A percentile compares a stretch with the other conserved stretches of the same genome.
Evolutionary conservation across 92 coral and sea anemone genomes (phyloP).

Genomic region (Blastomussa wellsi): DNA sequence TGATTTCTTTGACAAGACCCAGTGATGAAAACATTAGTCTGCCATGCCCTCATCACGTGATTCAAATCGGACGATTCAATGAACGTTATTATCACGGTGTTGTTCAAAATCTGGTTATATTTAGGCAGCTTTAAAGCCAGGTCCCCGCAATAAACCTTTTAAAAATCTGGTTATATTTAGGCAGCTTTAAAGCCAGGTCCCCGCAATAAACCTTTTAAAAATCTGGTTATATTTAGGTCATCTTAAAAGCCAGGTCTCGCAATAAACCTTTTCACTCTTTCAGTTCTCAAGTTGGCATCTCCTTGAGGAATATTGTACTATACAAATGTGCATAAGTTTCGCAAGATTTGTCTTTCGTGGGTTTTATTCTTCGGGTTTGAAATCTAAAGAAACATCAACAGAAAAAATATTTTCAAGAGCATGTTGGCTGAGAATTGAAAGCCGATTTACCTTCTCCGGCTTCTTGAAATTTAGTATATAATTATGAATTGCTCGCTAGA

Average conservation of each 20-base stretch:
- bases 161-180: not conserved
- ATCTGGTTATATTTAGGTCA: not conserved
- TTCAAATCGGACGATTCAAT: not conserved
- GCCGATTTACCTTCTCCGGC: not conserved
- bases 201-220: not conserved
- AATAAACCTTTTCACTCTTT: not conserved
- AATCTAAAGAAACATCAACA: not conserved
- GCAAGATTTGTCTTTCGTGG: not conserved
- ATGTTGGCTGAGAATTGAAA: not conserved
- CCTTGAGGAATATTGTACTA: not conserved
- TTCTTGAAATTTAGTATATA: not conserved
- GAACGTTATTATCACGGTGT: not conserved
- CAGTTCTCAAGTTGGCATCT: not conserved
- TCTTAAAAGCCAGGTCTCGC: not conserved
- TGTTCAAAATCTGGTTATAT: not conserved
- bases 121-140: not conserved
- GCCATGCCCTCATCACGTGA: not conserved
- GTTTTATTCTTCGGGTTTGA: not conserved
- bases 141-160: not conserved
- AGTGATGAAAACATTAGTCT: not conserved
- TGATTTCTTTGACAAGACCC: not conserved
- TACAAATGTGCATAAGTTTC: not conserved
- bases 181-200: not conserved
- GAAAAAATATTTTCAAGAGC: not conserved
- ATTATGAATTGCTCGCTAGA: not conserved